phyloP scores from a whole-genome alignment of 1,140 invertebrate species.

The Orius laevigatus region DNA sequence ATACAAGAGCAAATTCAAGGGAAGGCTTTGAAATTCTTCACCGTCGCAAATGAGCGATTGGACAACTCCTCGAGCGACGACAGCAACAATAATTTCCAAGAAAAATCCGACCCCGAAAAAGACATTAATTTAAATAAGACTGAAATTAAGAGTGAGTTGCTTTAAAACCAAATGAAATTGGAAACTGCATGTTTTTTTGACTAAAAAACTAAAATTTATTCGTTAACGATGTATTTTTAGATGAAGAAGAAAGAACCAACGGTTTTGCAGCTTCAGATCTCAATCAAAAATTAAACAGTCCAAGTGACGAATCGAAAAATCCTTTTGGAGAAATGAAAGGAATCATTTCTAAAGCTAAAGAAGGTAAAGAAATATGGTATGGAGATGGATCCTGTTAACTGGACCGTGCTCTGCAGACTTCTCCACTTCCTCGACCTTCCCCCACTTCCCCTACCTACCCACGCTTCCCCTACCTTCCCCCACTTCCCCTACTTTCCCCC shows the following conservation, averaged over 20 bases:
- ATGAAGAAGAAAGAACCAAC: slow-evolving; percentile 30
- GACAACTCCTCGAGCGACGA: slow-evolving; percentile 16
- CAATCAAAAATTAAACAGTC: slow-evolving; percentile 58
- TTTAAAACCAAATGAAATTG: not conserved
- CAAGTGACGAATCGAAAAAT: slow-evolving; percentile 30
- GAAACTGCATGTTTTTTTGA: slow-evolving; percentile 8
- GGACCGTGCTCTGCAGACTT: no score
- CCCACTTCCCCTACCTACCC: no score
- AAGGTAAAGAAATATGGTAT: slow-evolving; percentile 38
- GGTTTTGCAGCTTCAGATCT: slow-evolving; percentile 61
- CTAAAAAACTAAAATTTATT: not conserved
- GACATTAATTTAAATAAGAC: not conserved
- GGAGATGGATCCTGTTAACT: no score
- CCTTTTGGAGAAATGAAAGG: slow-evolving; percentile 71
- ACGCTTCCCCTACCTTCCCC: no score
- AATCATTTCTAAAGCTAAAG: slow-evolving; percentile 82
- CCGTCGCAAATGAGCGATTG: not conserved
- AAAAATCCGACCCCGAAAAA: no score
- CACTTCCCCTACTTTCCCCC: no score
- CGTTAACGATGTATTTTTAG: slow-evolving; percentile 21
- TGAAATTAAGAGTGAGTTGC: not conserved
- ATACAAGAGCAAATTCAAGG: slow-evolving; percentile 51
- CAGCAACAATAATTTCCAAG: slow-evolving; percentile 10
- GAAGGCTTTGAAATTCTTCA: not conserved
- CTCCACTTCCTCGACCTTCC: no score